Evolutionary conservation across 2,797 vertebrate species (phyloP), one percentile per base, ranked within the genome.

Genomic region (Scomberomorus guttatus): DNA sequence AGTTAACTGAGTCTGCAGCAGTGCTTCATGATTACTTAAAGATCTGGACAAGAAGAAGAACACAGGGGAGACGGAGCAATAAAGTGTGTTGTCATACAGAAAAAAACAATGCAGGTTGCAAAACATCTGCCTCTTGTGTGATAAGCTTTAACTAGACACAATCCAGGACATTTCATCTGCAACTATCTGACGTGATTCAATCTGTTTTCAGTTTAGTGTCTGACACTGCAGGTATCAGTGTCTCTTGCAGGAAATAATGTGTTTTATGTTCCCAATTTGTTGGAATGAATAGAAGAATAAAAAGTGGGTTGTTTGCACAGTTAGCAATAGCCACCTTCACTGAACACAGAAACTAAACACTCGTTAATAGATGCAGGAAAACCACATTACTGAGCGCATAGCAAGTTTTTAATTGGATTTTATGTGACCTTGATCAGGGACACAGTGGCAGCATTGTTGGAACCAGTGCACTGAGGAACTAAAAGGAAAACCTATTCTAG

Each of bases 371-470:
- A 17, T 48, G 13, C 8, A 29, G 27, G 5, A 34, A 34, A 57
- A 37, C 4, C 39, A 8, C 50, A 62, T 54, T 44, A 5, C 13
- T 2, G 14, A 44, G 20, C 32, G 17, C 20, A 48, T 2, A 54
- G 44, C 27, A 15, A 15, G 8, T 32, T 13, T 2, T 42, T 0
- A 6, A 65, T 24, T 25, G 27, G 42, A 20, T 4, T 32, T 20
- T 3, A 8, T 14, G 34, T 59, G 54, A 74, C 65, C 75, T 65
- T 78, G 44, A 56, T 48, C 58, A 25, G 75, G 34, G 63, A 69
- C 63, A 37, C 7, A 25, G 48, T 55, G 22, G 24, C 42, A 20
- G 56, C 15, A 7, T 61, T 61, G 62, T 66, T 61, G 39, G 29
- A 37, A 48, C 0, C 9, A 34, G 27, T 0, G 32, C 32, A 24